Conservation (phyloP, 2,113 vertebrate species). For the Megalops atlanticus region DNA sequence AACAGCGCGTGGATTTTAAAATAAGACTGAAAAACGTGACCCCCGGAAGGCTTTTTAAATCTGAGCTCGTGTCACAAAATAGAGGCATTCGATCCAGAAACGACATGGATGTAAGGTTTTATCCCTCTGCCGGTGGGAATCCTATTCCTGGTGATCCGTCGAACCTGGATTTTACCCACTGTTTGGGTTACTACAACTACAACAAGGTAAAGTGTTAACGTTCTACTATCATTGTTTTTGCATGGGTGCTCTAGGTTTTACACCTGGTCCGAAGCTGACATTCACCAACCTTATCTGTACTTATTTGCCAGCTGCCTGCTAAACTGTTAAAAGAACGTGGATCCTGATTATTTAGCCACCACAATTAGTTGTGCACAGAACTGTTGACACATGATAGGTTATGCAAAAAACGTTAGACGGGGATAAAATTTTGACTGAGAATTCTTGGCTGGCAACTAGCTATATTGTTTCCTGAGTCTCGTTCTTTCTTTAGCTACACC, state of each 20-base stretch:
- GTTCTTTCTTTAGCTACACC: too few relatives aligned
- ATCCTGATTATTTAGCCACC: too few relatives aligned
- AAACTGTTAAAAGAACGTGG: too few relatives aligned
- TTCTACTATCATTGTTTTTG: not conserved
- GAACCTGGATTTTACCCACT: slow-evolving; percentile 95
- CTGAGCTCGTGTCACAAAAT: slow-evolving; percentile 60
- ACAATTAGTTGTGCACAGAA: too few relatives aligned
- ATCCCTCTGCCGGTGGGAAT: slow-evolving; percentile 87
- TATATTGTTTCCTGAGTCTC: too few relatives aligned
- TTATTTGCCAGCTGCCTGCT: not conserved
- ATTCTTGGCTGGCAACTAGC: too few relatives aligned
- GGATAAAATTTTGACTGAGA: too few relatives aligned
- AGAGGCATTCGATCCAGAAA: slow-evolving; percentile 56
- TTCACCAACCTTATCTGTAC: not conserved
- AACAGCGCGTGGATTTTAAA: slow-evolving; percentile 64
- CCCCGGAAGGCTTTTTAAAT: slow-evolving; percentile 41
- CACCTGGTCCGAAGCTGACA: not conserved
- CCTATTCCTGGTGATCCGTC: slow-evolving; percentile 85
- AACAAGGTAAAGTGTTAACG: slow-evolving; percentile 83
- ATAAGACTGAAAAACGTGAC: slow-evolving; percentile 43
- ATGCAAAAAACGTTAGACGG: too few relatives aligned
- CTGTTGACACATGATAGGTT: too few relatives aligned
- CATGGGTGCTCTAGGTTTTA: not conserved
- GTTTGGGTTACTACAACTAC: slow-evolving; percentile 97
- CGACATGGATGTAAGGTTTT: slow-evolving; percentile 98